These are phyloP conservation scores for Acholoe squamosa DNA, from an alignment of 2,888 invertebrate genomes.

Conservation along the genomic window DNA sequence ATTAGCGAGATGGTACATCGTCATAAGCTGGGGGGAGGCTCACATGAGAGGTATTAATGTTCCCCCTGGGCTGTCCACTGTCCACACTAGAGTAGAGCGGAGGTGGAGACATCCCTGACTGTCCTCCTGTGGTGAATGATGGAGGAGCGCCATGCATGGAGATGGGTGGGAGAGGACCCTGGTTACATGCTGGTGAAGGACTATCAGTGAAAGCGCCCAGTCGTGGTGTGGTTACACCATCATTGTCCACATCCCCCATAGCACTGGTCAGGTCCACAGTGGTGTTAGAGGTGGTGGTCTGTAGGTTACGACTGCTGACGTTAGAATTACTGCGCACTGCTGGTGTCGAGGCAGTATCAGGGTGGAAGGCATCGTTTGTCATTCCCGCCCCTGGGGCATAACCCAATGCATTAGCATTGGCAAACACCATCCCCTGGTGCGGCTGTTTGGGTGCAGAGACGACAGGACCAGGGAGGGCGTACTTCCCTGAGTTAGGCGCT, in stretches of 20 bases:
- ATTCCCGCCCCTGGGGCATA: background rate
- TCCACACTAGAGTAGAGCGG: background rate
- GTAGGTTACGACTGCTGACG: background rate
- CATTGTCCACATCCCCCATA: background rate
- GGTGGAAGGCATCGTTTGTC: background rate
- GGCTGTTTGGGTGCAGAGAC: background rate
- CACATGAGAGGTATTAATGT: background rate
- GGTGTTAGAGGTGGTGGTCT: background rate
- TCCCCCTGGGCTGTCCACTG: background rate
- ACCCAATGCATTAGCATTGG: background rate
- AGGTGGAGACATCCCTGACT: background rate
- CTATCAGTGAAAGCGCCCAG: background rate
- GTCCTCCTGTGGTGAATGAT: background rate
- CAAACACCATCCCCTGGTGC: background rate
- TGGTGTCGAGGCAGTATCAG: background rate
- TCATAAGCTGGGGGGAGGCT: constrained; percentile 2
- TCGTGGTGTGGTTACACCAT: background rate
- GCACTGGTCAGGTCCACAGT: background rate
- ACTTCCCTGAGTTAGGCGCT: background rate
- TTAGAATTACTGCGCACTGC: background rate
- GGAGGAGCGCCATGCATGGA: background rate
- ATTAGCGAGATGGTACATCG: background rate
- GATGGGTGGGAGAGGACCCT: background rate
- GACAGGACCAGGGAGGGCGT: background rate
- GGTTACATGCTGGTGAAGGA: background rate